Evolutionary conservation across 1,140 invertebrate species (phyloP), one percentile per base, ranked within the genome.

Genomic region (Calycopis cecrops): DNA sequence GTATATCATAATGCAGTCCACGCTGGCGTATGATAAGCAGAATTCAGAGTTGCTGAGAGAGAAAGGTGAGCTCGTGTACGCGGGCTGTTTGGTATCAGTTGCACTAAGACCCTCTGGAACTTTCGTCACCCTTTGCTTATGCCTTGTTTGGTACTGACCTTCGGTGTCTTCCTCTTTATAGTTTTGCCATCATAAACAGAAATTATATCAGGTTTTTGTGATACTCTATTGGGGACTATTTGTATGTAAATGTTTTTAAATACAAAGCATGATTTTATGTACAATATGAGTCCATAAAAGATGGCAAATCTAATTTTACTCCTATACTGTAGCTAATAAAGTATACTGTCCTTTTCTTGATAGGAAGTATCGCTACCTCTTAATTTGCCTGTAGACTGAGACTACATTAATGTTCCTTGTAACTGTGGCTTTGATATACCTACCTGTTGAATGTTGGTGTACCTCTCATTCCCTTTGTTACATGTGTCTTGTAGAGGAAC

Each of bases 41-140:
- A 70, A 70, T 58, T 67, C 65, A 74, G 84, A 87, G 76, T 71
- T 81, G 63, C 70, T 81, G 63, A 74, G 75, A 61, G 65, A 65
- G 74, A 85, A 85, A 84, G 84, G 84, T 87, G 84, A 87, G 79
- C 79, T 78, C 73, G 79, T 74, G 59, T 53, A 57, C 57, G 59
- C 70, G 72, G 68, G 76, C 73, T 71, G 65, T 70, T 73, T 67
- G 52, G 52, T 74, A 65, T 76, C 55, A 75, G 74, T 78, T 68
- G 75, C 69, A 74, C 72, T 60, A 42, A 56, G 59, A 58, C 64
- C 63, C 69, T 63, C 67, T 67, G 71, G 68, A 48, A 35, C 57
- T 52, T 35, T 52, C 58, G 57, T 28, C 62, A 59, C 57, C 55
- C 59, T 59, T 53, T 56, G 63, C 63, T 65, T 60, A 34, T 47